A percentile compares a stretch with the other conserved stretches of the same genome.
Evolutionary conservation across 2,113 vertebrate species (phyloP).

Genomic region (Leuciscus idus): DNA sequence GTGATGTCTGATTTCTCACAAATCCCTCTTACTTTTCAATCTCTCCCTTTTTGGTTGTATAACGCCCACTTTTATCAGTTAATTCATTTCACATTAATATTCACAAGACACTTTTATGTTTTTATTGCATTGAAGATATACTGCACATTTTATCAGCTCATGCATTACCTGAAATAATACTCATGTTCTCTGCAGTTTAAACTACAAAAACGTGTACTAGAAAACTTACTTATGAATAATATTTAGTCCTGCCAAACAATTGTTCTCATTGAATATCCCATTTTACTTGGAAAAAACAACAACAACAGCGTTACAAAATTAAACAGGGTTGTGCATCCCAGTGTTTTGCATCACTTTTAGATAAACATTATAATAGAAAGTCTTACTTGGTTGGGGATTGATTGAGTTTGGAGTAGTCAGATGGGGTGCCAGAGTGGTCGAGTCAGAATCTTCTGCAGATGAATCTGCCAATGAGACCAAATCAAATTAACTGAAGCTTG

Average conservation of each 20-base stretch:
- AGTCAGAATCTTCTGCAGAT: not conserved
- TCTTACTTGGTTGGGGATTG: slow-evolving; percentile 39
- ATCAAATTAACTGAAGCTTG: not conserved
- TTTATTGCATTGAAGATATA: not conserved
- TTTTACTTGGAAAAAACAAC: not conserved
- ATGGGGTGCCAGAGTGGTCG: not conserved
- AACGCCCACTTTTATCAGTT: not conserved
- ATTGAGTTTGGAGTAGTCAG: not conserved
- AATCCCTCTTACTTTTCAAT: not conserved
- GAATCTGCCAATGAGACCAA: not conserved
- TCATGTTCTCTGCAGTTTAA: not conserved
- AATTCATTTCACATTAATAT: not conserved
- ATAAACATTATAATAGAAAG: not conserved
- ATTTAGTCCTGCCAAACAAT: no score
- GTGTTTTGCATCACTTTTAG: not conserved
- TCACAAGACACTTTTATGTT: not conserved
- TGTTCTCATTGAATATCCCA: not conserved
- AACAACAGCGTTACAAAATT: not conserved
- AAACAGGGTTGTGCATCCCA: not conserved
- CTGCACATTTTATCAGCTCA: not conserved
- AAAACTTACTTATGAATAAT: not conserved
- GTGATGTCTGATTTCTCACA: not conserved
- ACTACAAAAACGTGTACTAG: not conserved
- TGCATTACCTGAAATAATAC: not conserved
- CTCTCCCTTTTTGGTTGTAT: not conserved